Evolutionary conservation across 2,797 vertebrate genomes (phyloP), one percentile per base, ranked within the genome.

Genomic region (Hydrophis major): DNA sequence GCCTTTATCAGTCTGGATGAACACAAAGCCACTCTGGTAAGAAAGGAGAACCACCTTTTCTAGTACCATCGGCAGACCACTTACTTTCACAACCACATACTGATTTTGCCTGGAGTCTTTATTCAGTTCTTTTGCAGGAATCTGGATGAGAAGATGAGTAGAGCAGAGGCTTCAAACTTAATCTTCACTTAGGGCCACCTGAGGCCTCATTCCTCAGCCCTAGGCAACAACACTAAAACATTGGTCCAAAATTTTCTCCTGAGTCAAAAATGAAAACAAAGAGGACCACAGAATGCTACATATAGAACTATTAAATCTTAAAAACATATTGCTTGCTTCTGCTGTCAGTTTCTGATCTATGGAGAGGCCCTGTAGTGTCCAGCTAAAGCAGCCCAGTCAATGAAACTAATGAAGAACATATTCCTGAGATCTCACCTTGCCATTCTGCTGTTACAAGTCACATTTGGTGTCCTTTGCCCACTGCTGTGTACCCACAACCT

Each of bases 11-110:
- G 74, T 83, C 74, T 83, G 74, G 37, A 83, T 22, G 37, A 83
- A 47, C 74, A 83, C 3, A 83, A 47, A 83, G 8, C 74, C 74
- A 83, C 74, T 83, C 37, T 83, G 74, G 74, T 42, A 83, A 47
- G 74, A 83, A 22, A 83, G 7, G 20, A 83, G 37, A 83, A 83
- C 37, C 74, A 83, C 74, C 37, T 47, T 83, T 83, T 83, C 74
- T 37, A 47, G 4, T 2, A 0, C 11, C 37, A 25, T 0, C 11
- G 0, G 20, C 42, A 1, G 8, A 83, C 4, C 37, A 83, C 1
- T 83, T 83, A 83, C 74, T 83, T 83, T 37, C 20, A 83, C 74
- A 47, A 47, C 20, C 37, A 83, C 74, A 47, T 83, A 83, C 74
- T 83, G 37, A 25, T 83, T 83, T 83, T 83, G 37, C 37, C 10